Evolutionary conservation across 1,140 invertebrate species (phyloP), one percentile per base, ranked within the genome.

Genomic region (Drosophila athabasca): DNA sequence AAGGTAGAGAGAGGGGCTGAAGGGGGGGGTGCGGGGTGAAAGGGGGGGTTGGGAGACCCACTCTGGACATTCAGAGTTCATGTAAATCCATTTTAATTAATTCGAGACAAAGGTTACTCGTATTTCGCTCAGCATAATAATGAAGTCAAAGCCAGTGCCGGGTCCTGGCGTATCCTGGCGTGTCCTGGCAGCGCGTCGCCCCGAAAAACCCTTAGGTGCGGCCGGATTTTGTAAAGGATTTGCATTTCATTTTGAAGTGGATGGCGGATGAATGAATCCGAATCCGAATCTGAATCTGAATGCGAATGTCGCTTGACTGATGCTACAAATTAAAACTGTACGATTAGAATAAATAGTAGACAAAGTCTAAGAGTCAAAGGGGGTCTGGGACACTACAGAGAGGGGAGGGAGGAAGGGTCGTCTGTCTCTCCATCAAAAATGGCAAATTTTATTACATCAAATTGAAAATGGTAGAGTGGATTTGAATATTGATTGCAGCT

Each of bases 41-140:
- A 84, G 80, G 77, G 80, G 62, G 1, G 62, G 17, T 0, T 19
- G 0, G 17, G 17, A 1, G 1, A 19, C 17, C 17, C 17, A 19
- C 51, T 64, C 75, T 80, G 76, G 79, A 88, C 83, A 88, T 82
- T 74, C 87, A 89, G 83, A 88, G 83, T 79, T 88, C 83, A 88
- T 88, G 83, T 88, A 88, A 88, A 88, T 88, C 83, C 83, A 88
- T 88, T 88, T 88, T 88, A 88, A 88, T 88, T 88, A 88, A 88
- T 88, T 88, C 83, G 76, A 82, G 84, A 89, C 83, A 88, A 89
- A 88, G 83, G 83, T 88, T 88, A 39, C 11, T 39, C 35, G 35
- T 13, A 89, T 88, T 79, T 88, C 68, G 72, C 62, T 19, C 61
- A 65, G 83, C 79, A 88, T 89, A 88, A 70, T 88, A 88, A 88